Percentiles rank a stretch among this genome's conserved stretches.
These are phyloP conservation scores for Pogonocherus hispidulus DNA, from an alignment of 2,888 invertebrate species.

Conservation along the genomic window DNA sequence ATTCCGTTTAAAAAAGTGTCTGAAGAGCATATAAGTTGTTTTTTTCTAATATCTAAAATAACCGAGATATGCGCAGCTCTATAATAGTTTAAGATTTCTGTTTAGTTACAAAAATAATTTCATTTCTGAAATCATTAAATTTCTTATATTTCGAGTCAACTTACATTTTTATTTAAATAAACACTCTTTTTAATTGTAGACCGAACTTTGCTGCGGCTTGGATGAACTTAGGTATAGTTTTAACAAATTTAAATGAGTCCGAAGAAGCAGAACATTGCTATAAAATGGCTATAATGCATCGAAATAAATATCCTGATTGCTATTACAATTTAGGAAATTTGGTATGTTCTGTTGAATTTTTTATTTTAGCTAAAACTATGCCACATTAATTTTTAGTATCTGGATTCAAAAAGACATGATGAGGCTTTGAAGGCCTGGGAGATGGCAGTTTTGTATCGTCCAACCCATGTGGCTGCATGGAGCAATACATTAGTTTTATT, in stretches of 20 bases:
- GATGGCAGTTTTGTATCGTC: slow-evolving; percentile 83
- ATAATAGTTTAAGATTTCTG: too few relatives aligned
- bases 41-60: too few relatives aligned
- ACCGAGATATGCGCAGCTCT: too few relatives aligned
- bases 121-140: too few relatives aligned
- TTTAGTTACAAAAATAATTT: too few relatives aligned
- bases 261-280: slow-evolving; percentile 85
- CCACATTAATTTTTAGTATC: slow-evolving; percentile 83
- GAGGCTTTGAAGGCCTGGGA: slow-evolving; percentile 87
- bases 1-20: too few relatives aligned
- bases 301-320: slow-evolving; percentile 90
- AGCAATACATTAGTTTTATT: slow-evolving; percentile 89
- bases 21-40: too few relatives aligned
- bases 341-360: slow-evolving; percentile 70
- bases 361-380: too few relatives aligned
- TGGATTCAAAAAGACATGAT: slow-evolving; percentile 81
- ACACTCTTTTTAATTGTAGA: too few relatives aligned
- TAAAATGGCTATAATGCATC: slow-evolving; percentile 80
- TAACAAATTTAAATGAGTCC: slow-evolving; percentile 80
- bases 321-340: slow-evolving; percentile 95
- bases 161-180: too few relatives aligned
- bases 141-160: too few relatives aligned
- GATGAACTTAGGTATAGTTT: slow-evolving; percentile 98
- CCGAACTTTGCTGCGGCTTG: slow-evolving; percentile 94
- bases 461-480: slow-evolving; percentile 90